phyloP scores from a whole-genome alignment of 2,113 vertebrate species.

The Urocitellus parryii region DNA sequence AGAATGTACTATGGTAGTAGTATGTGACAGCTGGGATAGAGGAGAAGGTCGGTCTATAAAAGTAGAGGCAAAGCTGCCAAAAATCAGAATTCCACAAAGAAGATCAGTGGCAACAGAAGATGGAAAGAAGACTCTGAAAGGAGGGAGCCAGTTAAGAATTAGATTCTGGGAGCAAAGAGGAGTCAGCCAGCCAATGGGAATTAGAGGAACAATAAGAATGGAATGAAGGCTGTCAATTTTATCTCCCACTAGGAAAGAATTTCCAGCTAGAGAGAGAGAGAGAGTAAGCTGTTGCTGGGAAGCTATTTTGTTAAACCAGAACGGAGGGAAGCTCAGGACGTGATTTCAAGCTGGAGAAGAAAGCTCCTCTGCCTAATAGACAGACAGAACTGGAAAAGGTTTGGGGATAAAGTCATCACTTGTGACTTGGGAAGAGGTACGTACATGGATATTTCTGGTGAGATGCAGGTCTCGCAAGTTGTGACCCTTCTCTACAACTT shows the following conservation, averaged over 20 bases:
- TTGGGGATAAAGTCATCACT: accelerated
- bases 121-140: background rate
- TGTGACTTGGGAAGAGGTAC: background rate
- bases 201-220: background rate
- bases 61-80: background rate
- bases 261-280: background rate
- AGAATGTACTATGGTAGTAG: background rate
- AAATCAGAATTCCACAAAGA: background rate
- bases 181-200: background rate
- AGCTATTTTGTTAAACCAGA: background rate
- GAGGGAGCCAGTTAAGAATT: background rate
- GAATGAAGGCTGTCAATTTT: background rate
- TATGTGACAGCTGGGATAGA: background rate
- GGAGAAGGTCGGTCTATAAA: background rate
- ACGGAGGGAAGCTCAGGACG: background rate
- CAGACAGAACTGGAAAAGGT: background rate
- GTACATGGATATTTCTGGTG: background rate
- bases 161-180: background rate
- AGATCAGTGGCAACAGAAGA: background rate
- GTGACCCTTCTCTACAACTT: background rate
- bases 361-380: background rate
- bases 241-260: background rate
- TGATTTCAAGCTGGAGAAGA: background rate
- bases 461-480: background rate
- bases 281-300: background rate